Percentiles rank a stretch among this genome's conserved stretches.
Conservation (phyloP, 2,113 vertebrate genomes). For the Podarcis cretensis region DNA sequence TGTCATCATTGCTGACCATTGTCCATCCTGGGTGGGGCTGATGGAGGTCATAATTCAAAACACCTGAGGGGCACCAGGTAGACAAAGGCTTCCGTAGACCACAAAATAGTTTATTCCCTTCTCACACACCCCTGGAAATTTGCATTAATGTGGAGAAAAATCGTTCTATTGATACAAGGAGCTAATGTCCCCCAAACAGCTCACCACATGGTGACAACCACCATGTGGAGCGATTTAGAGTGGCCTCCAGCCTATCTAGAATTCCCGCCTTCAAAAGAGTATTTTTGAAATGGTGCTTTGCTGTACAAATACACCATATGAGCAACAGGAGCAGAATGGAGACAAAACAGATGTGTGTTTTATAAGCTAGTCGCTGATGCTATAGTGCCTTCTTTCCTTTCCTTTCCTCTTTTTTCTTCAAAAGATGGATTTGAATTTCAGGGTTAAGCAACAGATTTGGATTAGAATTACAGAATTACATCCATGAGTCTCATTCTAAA, state of each 20-base stretch:
- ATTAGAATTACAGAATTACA: conserved; percentile 18
- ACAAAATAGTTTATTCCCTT: background rate
- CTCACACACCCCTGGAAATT: background rate
- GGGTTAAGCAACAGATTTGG: conserved; percentile 13
- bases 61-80: too few relatives aligned
- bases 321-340: conserved; percentile 24
- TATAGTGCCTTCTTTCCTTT: background rate
- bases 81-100: background rate
- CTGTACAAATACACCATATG: conserved; percentile 10
- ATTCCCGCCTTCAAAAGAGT: conserved; percentile 21
- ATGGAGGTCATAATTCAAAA: too few relatives aligned
- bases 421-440: conserved; percentile 27
- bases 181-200: background rate
- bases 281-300: conserved; percentile 17
- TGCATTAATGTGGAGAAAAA: background rate
- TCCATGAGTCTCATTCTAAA: conserved; percentile 2
- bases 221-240: conserved; percentile 22
- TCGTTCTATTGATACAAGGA: background rate
- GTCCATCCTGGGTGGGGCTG: too few relatives aligned
- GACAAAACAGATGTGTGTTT: conserved; percentile 33
- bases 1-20: too few relatives aligned
- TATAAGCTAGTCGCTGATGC: background rate
- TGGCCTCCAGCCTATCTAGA: background rate
- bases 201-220: conserved; percentile 7
- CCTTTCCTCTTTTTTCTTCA: too few relatives aligned